Conservation (phyloP, 2,888 invertebrate genomes). For the Julus scanicus region DNA sequence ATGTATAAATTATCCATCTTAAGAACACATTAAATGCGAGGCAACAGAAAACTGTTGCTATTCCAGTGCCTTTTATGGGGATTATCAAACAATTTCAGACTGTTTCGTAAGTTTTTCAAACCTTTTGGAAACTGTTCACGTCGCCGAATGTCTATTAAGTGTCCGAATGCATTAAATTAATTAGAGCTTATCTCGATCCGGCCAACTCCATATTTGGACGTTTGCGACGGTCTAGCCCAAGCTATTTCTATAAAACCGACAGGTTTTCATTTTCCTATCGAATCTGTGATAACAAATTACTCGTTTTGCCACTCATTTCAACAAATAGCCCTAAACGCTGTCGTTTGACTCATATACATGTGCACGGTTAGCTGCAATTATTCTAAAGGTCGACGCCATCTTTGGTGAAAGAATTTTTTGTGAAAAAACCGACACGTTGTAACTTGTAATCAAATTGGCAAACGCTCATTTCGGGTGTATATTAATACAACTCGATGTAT, state of each 20-base stretch:
- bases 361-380: neutral
- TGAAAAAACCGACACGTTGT: slow-evolving; percentile 5
- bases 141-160: neutral
- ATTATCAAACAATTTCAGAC: neutral
- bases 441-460: neutral
- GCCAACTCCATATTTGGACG: slow-evolving; percentile 2
- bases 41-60: too few relatives aligned
- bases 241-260: neutral
- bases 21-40: too few relatives aligned
- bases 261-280: slow-evolving; percentile 23
- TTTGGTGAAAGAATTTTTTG: neutral
- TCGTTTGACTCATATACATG: too few relatives aligned
- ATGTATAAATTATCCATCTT: too few relatives aligned
- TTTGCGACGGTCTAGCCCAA: neutral
- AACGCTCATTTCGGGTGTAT: neutral
- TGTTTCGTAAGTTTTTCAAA: neutral
- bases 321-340: too few relatives aligned
- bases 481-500: neutral
- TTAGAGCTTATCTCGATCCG: neutral
- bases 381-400: neutral
- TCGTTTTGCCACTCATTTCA: neutral
- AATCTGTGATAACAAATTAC: neutral
- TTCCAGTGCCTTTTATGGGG: neutral
- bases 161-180: neutral
- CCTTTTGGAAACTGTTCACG: slow-evolving; percentile 1